Evolutionary conservation across 2,113 vertebrate genomes (phyloP).

Genomic region (Gadus chalcogrammus): DNA sequence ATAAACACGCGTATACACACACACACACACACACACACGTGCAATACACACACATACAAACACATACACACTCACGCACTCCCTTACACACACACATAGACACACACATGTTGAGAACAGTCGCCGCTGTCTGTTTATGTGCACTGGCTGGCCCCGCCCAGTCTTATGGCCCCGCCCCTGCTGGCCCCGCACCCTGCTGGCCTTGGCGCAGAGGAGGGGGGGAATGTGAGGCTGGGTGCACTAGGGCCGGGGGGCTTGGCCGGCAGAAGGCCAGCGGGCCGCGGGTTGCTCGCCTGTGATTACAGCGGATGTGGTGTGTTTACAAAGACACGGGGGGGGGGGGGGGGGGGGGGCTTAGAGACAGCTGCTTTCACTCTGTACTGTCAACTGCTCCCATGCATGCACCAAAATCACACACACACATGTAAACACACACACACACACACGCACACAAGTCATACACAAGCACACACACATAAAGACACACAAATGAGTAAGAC

Average conservation of each 20-base stretch:
- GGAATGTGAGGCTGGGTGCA: constrained; percentile 22
- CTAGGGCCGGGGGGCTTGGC: constrained; percentile 26
- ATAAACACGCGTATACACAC: neutral
- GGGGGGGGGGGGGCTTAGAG: constrained; percentile 31
- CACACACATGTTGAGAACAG: neutral
- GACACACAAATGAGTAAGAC: constrained; percentile 31
- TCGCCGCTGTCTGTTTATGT: too few species aligned
- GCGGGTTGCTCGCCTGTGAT: constrained; percentile 61
- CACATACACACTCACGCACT: neutral
- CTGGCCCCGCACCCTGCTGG: neutral
- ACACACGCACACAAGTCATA: constrained; percentile 8
- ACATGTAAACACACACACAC: neutral
- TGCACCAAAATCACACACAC: constrained; percentile 1
- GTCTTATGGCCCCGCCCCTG: neutral
- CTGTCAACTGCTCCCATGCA: constrained; percentile 59
- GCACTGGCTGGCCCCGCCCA: neutral
- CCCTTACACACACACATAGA: neutral
- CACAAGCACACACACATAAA: neutral
- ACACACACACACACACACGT: too few species aligned
- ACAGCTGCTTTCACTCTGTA: constrained; percentile 72
- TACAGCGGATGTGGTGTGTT: constrained; percentile 68
- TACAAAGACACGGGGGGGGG: constrained; percentile 54
- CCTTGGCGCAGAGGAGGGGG: constrained; percentile 7
- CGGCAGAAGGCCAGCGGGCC: constrained; percentile 57
- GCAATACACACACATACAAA: neutral